Conservation (phyloP, 2,113 vertebrate genomes). For the Lycaon pictus region DNA sequence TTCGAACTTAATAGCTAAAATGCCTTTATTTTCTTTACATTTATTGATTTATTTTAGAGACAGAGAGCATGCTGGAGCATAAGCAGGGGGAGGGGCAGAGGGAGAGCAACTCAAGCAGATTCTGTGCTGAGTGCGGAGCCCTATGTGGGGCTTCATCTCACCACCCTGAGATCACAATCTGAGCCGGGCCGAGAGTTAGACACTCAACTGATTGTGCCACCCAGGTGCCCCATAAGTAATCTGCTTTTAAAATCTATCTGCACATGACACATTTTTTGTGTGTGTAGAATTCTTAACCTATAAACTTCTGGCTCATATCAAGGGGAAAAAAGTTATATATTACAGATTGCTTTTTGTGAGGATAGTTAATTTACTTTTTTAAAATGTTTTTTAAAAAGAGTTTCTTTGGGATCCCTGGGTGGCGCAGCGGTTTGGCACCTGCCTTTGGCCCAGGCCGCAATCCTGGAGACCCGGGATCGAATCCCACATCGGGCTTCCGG, state of each 20-base stretch:
- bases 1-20: background rate
- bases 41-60: background rate
- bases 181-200: background rate
- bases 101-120: background rate
- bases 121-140: background rate
- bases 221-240: background rate
- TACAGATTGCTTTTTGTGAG: conserved; percentile 31
- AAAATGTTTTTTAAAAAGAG: conserved; percentile 1
- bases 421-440: too few species aligned
- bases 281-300: background rate
- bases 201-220: background rate
- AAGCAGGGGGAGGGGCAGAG: too few species aligned
- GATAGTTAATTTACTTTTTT: conserved; percentile 39
- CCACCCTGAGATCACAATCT: background rate
- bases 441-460: too few species aligned
- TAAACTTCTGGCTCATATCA: background rate
- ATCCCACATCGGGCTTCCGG: too few species aligned
- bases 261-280: background rate
- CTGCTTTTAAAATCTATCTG: conserved; percentile 7
- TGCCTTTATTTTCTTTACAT: background rate
- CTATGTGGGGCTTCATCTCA: background rate
- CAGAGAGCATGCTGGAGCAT: background rate
- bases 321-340: background rate
- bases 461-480: too few species aligned
- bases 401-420: background rate